Evolutionary conservation across 1,140 invertebrate species (phyloP), one percentile per base, ranked within the genome.

Genomic region (Oedothorax gibbosus): DNA sequence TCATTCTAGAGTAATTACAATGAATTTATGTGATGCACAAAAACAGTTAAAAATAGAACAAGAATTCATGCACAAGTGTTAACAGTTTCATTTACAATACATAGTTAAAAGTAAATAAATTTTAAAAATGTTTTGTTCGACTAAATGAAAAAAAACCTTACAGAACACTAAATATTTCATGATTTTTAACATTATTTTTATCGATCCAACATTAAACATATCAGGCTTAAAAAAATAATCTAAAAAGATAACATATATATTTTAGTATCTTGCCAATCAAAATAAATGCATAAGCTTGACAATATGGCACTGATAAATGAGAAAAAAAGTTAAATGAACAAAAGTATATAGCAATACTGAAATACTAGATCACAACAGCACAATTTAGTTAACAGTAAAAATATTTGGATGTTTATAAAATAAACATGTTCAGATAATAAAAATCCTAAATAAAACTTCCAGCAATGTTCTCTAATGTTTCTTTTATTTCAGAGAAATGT

Each of bases 401-500:
- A 35, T 5, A 35, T 35, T 35, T 35, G 35, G 35, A 35, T 35
- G 35, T 35, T 35, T 35, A 35, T 35, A 35, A 35, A 35, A 35
- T 18, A 71, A 71, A 69, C 12, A 71, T 50, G 54, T 20, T 53
- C 50, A 11, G 15, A 53, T 53, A 9, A n/a, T 21, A 75, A 64
- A 66, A 66, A 11, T n/a, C n/a, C 54, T 66, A 84, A n/a, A 84
- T 68, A 68, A 84, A 84, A 75, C 71, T 84, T 54, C 60, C 21
- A 35, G 81, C 50, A 84, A 87, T 87, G 77, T 35, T 86, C 62
- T 87, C 79, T 20, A 87, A 60, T 11, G 71, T 82, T 68, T 69
- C 60, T 49, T 68, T 69, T 12, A 98, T 96, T 90, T 96, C 94
- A 89, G 95, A 94, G 90, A 99, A 99, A 90, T 97, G 96, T 11